Conservation (phyloP, 2,797 vertebrate species). For the Lagorchestes hirsutus region DNA sequence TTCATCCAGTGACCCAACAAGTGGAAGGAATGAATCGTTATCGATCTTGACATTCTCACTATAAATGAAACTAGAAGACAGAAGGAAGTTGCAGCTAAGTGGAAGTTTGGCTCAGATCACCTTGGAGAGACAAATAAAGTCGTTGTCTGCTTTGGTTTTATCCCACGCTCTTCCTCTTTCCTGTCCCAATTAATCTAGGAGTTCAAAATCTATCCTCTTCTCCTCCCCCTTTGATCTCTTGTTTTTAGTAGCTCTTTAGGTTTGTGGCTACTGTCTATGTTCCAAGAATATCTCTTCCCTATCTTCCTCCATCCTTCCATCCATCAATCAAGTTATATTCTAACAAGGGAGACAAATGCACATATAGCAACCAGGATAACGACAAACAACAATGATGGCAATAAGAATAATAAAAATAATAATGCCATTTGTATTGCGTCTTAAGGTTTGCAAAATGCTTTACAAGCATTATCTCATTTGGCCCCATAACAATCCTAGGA, state of each 20-base stretch:
- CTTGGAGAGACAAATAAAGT: not conserved
- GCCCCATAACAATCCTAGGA: not conserved
- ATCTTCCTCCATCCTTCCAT: not conserved
- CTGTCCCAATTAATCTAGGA: not conserved
- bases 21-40: not conserved
- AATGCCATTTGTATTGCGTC: not conserved
- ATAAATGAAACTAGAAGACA: not conserved
- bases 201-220: not conserved
- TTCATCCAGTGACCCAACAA: not conserved
- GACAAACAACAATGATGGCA: not conserved
- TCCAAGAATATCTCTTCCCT: not conserved
- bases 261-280: not conserved
- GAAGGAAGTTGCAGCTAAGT: not conserved
- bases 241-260: not conserved
- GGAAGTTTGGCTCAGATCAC: not conserved
- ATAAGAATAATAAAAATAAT: not conserved
- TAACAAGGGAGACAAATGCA: not conserved
- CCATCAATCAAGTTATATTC: not conserved
- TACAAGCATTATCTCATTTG: not conserved
- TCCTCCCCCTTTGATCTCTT: not conserved
- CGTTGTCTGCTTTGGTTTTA: not conserved
- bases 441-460: not conserved
- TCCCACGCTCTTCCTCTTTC: not conserved
- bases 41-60: not conserved
- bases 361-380: not conserved